These are phyloP conservation scores for Danio tinwini DNA, from an alignment of 2,797 vertebrate genomes.

Conservation along the genomic window DNA sequence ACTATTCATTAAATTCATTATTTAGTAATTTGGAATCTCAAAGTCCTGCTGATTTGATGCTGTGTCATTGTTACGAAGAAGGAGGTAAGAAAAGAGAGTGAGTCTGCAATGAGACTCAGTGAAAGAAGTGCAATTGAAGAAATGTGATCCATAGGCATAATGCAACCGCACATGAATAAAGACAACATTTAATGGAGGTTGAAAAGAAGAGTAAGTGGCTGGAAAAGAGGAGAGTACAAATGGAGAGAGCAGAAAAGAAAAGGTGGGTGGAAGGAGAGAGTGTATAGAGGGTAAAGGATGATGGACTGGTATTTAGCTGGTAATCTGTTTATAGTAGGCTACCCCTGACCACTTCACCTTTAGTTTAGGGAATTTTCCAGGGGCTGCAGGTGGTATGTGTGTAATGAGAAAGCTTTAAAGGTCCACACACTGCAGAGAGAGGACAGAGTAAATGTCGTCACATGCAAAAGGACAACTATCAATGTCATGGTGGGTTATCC, in stretches of 20 bases:
- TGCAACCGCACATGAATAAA: slow-evolving; percentile 5
- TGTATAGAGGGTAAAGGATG: slow-evolving; percentile 16
- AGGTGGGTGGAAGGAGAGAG: slow-evolving; percentile 26
- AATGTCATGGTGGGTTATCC: neutral
- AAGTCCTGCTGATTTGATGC: neutral
- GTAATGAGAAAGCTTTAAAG: slow-evolving; percentile 51
- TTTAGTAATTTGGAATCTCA: neutral
- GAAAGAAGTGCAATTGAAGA: neutral
- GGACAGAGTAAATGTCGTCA: slow-evolving; percentile 26
- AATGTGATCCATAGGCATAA: slow-evolving; percentile 12
- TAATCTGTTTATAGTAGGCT: slow-evolving; percentile 47
- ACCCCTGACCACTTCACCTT: slow-evolving; percentile 47
- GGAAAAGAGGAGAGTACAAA: neutral
- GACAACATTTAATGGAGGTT: slow-evolving; percentile 15
- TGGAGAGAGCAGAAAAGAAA: slow-evolving; percentile 4
- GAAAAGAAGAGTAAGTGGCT: neutral
- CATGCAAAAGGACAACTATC: neutral
- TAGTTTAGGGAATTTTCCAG: slow-evolving; percentile 49
- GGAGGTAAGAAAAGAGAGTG: neutral
- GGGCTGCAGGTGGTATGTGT: slow-evolving; percentile 39
- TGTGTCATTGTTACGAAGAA: neutral
- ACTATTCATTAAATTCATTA: too few species aligned
- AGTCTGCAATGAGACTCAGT: neutral
- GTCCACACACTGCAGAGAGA: slow-evolving; percentile 21
- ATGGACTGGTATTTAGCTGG: slow-evolving; percentile 33